A percentile compares a stretch with the other conserved stretches of the same genome.
phyloP scores from a whole-genome alignment of 2,113 vertebrate species.

The Mobula birostris region DNA sequence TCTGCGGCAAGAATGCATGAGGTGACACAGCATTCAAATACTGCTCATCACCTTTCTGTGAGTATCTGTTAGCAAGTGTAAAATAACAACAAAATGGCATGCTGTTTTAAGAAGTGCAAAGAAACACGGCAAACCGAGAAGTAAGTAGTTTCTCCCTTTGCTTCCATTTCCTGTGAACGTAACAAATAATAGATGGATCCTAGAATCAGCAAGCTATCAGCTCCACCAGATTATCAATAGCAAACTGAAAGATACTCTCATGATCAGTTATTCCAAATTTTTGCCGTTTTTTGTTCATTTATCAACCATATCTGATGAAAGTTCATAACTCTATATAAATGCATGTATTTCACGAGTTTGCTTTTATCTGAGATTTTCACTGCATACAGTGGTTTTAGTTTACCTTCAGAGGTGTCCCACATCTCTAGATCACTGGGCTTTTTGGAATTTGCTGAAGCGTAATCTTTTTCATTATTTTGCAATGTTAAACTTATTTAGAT shows the following conservation, averaged over 20 bases:
- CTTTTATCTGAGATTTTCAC: too few relatives aligned
- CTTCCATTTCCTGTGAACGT: too few relatives aligned
- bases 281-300: background rate
- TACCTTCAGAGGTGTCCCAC: background rate
- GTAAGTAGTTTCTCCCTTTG: too few relatives aligned
- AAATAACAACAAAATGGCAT: background rate
- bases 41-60: background rate
- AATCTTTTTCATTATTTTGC: background rate
- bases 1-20: background rate
- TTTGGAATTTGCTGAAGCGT: too few relatives aligned
- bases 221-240: background rate
- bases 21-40: background rate
- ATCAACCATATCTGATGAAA: too few relatives aligned
- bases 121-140: background rate
- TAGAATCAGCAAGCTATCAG: too few relatives aligned
- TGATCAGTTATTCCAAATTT: background rate
- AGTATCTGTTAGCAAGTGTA: background rate
- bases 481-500: background rate
- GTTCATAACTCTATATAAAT: too few relatives aligned
- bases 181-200: too few relatives aligned
- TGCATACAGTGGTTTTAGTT: background rate
- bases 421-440: too few relatives aligned
- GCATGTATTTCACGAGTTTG: too few relatives aligned
- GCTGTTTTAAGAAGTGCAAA: background rate
- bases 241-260: background rate